Conservation (phyloP, 2,888 invertebrate genomes). For the Selenia dentaria region DNA sequence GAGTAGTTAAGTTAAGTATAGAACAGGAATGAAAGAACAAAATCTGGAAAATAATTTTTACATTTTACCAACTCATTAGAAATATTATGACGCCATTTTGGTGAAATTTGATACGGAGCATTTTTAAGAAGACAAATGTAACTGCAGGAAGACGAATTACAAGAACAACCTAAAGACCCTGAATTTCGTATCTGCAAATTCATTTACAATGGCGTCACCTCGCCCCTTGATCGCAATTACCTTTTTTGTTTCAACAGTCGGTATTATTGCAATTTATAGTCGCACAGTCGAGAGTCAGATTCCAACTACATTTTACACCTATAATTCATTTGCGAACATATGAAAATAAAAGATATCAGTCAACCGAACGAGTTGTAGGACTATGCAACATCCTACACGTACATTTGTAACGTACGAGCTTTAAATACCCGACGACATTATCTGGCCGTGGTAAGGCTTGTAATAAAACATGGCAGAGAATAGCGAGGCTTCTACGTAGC, state of each 20-base stretch:
- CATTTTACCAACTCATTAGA: too few species aligned
- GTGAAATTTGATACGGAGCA: slow-evolving; percentile 24
- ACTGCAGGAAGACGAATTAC: slow-evolving; percentile 21
- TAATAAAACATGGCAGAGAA: slow-evolving; percentile 81
- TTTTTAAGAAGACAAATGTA: slow-evolving; percentile 25
- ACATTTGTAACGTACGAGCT: slow-evolving; percentile 75
- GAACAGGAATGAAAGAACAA: too few species aligned
- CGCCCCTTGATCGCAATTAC: slow-evolving; percentile 53
- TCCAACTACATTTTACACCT: slow-evolving; percentile 69
- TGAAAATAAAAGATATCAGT: slow-evolving; percentile 62
- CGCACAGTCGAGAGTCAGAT: slow-evolving; percentile 59
- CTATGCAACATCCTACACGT: slow-evolving; percentile 65
- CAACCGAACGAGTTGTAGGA: slow-evolving; percentile 51
- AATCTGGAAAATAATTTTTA: too few species aligned
- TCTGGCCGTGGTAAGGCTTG: slow-evolving; percentile 61
- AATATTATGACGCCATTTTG: slow-evolving; percentile 30
- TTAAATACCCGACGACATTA: slow-evolving; percentile 80
- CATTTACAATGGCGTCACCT: slow-evolving; percentile 45
- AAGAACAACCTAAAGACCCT: slow-evolving; percentile 13
- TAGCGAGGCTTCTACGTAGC: slow-evolving; percentile 74
- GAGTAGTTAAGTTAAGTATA: too few species aligned
- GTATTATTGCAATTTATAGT: slow-evolving; percentile 71
- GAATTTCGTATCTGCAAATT: slow-evolving; percentile 37
- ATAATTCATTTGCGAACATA: slow-evolving; percentile 70
- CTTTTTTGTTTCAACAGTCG: slow-evolving; percentile 53